Evolutionary conservation across 2,888 invertebrate genomes (phyloP).

Genomic region (Sycophila texana): DNA sequence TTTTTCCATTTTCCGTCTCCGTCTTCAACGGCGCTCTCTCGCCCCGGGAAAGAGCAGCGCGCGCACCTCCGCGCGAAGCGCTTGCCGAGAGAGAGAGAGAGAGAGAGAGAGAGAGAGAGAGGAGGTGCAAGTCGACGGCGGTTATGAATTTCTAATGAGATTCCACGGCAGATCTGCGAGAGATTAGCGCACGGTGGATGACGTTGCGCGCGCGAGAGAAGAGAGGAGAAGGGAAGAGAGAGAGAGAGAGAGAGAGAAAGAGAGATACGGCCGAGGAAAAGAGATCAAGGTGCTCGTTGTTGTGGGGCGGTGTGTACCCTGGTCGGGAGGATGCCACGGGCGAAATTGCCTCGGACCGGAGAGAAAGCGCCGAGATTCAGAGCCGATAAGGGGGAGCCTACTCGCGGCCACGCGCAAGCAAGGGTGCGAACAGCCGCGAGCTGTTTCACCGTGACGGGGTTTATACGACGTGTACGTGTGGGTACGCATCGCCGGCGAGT

Average conservation of each 20-base stretch:
- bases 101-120: constrained; percentile 52
- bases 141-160: constrained; percentile 76
- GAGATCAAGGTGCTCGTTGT: neutral
- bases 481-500: neutral
- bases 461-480: neutral
- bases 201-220: constrained; percentile 49
- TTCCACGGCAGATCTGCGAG: constrained; percentile 74
- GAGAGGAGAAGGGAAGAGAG: no score
- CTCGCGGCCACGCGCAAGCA: neutral
- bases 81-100: no score
- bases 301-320: constrained; percentile 8
- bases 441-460: no score
- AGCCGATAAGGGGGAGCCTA: constrained; percentile 42
- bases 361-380: constrained; percentile 57
- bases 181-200: constrained; percentile 70
- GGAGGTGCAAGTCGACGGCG: constrained; percentile 62
- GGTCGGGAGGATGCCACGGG: constrained; percentile 62
- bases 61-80: no score
- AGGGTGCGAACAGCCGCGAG: constrained; percentile 9
- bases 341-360: constrained; percentile 62
- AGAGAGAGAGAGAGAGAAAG: constrained; percentile 60
- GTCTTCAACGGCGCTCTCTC: constrained; percentile 12
- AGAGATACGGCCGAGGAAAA: constrained; percentile 44
- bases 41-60: neutral
- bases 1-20: constrained; percentile 60